Percentiles rank a stretch among this genome's conserved stretches.
Evolutionary conservation across 2,113 vertebrate genomes (phyloP).

Genomic region (Osmerus mordax): DNA sequence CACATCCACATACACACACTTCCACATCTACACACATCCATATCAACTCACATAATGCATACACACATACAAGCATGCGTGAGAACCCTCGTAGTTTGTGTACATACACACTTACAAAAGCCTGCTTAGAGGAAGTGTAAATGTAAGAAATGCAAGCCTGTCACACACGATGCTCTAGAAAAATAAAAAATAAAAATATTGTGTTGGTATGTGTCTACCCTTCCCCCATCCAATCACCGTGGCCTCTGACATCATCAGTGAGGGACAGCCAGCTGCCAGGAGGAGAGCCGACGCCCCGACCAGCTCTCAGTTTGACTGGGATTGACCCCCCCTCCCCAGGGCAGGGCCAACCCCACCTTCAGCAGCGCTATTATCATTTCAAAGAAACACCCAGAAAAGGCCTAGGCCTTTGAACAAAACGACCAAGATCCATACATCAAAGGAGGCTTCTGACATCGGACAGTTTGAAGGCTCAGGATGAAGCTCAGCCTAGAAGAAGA

Average conservation of each 20-base stretch:
- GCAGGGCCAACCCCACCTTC: constrained; percentile 53
- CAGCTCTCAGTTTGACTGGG: constrained; percentile 61
- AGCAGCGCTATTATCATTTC: constrained; percentile 73
- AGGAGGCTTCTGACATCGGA: constrained; percentile 55
- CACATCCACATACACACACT: not conserved
- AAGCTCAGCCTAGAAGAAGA: no score
- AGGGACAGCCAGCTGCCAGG: constrained; percentile 29
- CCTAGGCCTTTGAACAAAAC: constrained; percentile 76
- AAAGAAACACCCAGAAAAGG: constrained; percentile 71
- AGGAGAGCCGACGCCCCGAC: constrained; percentile 37
- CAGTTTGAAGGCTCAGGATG: constrained; percentile 45
- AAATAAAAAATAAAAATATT: no score
- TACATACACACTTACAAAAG: no score
- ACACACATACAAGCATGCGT: no score
- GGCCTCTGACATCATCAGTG: constrained; percentile 29
- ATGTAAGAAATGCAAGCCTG: no score
- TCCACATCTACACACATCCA: no score
- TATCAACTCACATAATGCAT: no score
- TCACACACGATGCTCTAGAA: no score
- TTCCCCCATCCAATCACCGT: no score
- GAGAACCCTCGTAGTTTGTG: no score
- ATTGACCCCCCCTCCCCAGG: constrained; percentile 60
- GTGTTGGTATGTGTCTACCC: no score
- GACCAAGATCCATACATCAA: constrained; percentile 70
- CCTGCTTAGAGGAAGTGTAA: no score